Conservation (phyloP, 2,797 vertebrate genomes). For the Siniperca undulata region DNA sequence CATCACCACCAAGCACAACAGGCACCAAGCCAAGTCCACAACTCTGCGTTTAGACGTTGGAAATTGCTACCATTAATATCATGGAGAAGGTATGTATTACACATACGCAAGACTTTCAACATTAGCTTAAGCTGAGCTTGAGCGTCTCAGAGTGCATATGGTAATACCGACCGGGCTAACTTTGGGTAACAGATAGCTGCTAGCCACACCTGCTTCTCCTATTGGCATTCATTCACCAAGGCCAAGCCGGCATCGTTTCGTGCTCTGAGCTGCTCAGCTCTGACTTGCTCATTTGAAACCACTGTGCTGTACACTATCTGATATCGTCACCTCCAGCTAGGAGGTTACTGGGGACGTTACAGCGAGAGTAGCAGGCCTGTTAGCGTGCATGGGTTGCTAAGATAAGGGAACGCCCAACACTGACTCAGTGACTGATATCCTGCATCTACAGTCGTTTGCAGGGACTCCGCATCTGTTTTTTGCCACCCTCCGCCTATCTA, state of each 20-base stretch:
- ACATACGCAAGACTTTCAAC: background rate
- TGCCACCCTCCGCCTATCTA: background rate
- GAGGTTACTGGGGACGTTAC: background rate
- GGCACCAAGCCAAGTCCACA: conserved; percentile 25
- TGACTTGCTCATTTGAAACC: conserved; percentile 10
- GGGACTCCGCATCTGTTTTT: background rate
- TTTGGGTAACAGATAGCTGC: conserved; percentile 30
- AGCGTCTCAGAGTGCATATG: background rate
- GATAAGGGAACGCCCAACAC: conserved; percentile 61
- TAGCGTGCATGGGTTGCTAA: background rate
- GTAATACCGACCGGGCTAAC: conserved; percentile 10
- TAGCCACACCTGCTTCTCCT: conserved; percentile 65
- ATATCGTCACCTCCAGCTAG: background rate
- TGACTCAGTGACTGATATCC: background rate
- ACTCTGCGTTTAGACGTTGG: conserved; percentile 47
- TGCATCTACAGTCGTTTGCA: background rate
- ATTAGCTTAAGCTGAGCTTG: background rate
- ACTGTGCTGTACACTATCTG: background rate
- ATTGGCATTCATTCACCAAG: conserved; percentile 41
- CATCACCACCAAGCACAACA: conserved; percentile 55
- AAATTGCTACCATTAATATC: conserved; percentile 16
- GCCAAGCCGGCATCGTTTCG: conserved; percentile 56
- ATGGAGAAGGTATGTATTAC: conserved; percentile 80
- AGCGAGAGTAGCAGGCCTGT: background rate
- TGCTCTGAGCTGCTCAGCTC: conserved; percentile 21